Conservation (phyloP, 2,113 vertebrate species). For the Apodemus speciosus region DNA sequence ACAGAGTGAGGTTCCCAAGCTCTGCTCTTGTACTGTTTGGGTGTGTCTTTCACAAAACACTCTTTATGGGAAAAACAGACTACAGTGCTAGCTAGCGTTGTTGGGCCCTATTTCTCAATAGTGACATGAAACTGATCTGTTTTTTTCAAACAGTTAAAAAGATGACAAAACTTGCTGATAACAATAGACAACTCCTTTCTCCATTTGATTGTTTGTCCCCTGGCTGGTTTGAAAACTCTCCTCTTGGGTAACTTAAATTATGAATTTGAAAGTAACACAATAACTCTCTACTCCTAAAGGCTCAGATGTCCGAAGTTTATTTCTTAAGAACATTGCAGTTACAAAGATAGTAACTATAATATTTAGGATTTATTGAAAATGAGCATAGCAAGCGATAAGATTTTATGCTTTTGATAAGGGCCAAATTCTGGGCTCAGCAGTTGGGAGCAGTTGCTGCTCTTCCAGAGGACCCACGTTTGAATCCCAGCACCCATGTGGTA, state of each 20-base stretch:
- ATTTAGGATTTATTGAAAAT: constrained; percentile 49
- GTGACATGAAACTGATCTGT: constrained; percentile 41
- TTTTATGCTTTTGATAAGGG: constrained; percentile 16
- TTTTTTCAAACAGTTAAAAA: constrained; percentile 57
- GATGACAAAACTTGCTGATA: constrained; percentile 41
- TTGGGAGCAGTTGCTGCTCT: neutral
- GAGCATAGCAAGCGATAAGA: neutral
- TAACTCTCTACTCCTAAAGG: neutral
- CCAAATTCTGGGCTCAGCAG: neutral
- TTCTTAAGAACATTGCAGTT: constrained; percentile 29
- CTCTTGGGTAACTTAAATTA: neutral
- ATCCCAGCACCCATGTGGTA: neutral
- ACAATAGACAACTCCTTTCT: constrained; percentile 37
- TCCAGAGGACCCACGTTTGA: neutral
- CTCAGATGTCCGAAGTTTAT: neutral
- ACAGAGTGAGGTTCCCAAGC: constrained; percentile 82
- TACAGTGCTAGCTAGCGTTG: constrained; percentile 30
- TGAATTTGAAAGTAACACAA: neutral
- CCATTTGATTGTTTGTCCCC: neutral
- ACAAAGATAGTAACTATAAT: neutral
- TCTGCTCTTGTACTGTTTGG: constrained; percentile 71
- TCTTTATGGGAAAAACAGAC: constrained; percentile 67
- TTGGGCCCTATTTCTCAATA: constrained; percentile 67
- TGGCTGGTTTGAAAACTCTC: constrained; percentile 51
- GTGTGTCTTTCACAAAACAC: constrained; percentile 74